Conservation (phyloP, 2,888 invertebrate species). For the Pteria penguin region DNA sequence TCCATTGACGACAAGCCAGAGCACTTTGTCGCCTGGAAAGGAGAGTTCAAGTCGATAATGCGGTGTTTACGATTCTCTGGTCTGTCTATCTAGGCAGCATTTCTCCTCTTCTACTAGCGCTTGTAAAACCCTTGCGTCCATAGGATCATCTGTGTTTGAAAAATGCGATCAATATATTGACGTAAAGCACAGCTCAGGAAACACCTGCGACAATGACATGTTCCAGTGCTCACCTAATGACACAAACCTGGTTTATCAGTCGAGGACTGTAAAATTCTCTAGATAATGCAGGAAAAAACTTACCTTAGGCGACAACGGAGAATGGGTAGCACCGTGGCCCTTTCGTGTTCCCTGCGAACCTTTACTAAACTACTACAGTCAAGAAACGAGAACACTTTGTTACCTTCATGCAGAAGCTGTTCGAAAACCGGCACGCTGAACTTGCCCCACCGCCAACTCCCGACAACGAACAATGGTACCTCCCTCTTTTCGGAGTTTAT, state of each 20-base stretch:
- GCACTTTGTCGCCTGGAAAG: constrained; percentile 37
- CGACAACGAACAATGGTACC: constrained; percentile 25
- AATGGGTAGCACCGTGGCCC: constrained; percentile 23
- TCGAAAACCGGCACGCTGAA: constrained; percentile 20
- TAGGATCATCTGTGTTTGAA: neutral
- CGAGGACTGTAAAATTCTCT: constrained; percentile 22
- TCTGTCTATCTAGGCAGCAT: constrained; percentile 25
- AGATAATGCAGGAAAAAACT: constrained; percentile 29
- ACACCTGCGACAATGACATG: neutral
- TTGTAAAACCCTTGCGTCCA: neutral
- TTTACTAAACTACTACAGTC: constrained; percentile 16
- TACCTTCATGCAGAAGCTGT: constrained; percentile 22
- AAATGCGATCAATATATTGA: constrained; percentile 5
- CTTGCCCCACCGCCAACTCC: constrained; percentile 12
- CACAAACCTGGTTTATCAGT: constrained; percentile 30
- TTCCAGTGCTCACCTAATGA: constrained; percentile 12
- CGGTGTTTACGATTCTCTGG: constrained; percentile 19
- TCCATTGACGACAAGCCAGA: constrained; percentile 46
- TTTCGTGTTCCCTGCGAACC: constrained; percentile 12
- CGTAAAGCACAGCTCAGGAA: neutral
- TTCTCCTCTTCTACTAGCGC: neutral
- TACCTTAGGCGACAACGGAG: neutral
- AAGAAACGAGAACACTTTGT: constrained; percentile 18
- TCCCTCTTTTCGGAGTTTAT: constrained; percentile 23
- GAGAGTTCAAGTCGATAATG: constrained; percentile 32